Base-by-base conservation (phyloP, 2,797 vertebrate genomes). In the Euthynnus affinis region DNA sequence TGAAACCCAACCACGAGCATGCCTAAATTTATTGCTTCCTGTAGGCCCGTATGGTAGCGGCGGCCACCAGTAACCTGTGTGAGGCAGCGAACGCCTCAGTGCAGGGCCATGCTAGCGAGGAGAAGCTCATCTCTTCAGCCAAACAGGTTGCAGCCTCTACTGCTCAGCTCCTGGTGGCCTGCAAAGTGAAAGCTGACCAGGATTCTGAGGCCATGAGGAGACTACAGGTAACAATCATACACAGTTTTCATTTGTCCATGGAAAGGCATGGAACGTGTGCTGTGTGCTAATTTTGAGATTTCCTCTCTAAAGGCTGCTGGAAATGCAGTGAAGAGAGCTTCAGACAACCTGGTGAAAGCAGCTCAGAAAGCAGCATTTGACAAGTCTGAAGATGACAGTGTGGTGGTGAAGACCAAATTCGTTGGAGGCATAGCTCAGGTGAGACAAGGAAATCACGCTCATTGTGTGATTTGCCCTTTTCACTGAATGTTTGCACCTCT, bases 351-450 rank as follows among this genome's bases (percentile, higher is more conserved):
- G 25, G 98, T 99, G 27, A 96, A 96, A 85, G 98, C 98, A 0
- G 98, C 98, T 18, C 98, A 99, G 89, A 99, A 99, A 91, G 98
- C 98, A 6, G 98, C 97, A 0, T 99, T 99, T 85, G 97, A 98
- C 81, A 99, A 99, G 91, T 95, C 95, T 0, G 98, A 99, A 4
- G 98, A 99, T 1, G 96, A 98, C 3, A 97, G 96, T 0, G 96
- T 99, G 5, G 98, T 99, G 56, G 98, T 99, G 56, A 98, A 99
- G 94, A 99, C 98, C 0, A 99, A 98, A 91, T 99, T 99, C 58
- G 98, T 99, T 12, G 98, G 98, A 59, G 98, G 98, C 89, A 99
- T 99, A 5, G 98, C 98, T 89, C 98, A 99, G 97, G 98, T 99
- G 67, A 91, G 96, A 77, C 12, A 49, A 60, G 67, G 17, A 60